Conservation (phyloP, 37 sponge, comb jelly and placozoan species). For the Ianthella basta region DNA sequence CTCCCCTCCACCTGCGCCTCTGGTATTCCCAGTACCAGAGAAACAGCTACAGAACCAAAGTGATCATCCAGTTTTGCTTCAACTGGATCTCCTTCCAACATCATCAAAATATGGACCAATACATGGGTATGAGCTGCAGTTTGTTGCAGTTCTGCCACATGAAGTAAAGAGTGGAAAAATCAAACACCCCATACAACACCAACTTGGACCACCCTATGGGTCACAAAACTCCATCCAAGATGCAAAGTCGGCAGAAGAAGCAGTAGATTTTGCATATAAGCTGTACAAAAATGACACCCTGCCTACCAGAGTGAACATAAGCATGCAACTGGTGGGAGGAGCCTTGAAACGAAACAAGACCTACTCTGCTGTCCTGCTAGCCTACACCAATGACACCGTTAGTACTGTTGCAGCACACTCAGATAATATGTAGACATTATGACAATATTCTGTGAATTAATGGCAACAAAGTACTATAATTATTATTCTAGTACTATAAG, state of each 20-base stretch:
- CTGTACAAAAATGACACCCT: background rate
- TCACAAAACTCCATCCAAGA: background rate
- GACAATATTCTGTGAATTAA: no score
- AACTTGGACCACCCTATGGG: background rate
- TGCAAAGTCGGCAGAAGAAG: background rate
- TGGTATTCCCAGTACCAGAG: no score
- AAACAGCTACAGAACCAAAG: no score
- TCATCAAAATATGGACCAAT: slow-evolving; percentile 4
- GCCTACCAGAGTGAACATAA: background rate
- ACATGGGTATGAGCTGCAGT: slow-evolving; percentile 32
- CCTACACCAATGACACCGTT: slow-evolving; percentile 27
- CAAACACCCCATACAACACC: background rate
- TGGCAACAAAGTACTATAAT: no score
- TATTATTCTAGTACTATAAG: no score
- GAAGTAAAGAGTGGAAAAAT: background rate
- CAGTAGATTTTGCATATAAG: slow-evolving; percentile 26
- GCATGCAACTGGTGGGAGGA: background rate
- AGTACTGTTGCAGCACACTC: background rate
- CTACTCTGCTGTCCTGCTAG: slow-evolving; percentile 22
- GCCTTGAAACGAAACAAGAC: slow-evolving; percentile 10
- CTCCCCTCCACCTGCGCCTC: no score
- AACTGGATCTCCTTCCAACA: background rate
- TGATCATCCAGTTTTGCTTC: background rate
- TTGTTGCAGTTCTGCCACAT: slow-evolving; percentile 16
- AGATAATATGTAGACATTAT: no score